A percentile compares a stretch with the other conserved stretches of the same genome.
These are phyloP conservation scores for Gracilinanus agilis DNA, from an alignment of 2,113 vertebrate genomes.

Conservation along the genomic window DNA sequence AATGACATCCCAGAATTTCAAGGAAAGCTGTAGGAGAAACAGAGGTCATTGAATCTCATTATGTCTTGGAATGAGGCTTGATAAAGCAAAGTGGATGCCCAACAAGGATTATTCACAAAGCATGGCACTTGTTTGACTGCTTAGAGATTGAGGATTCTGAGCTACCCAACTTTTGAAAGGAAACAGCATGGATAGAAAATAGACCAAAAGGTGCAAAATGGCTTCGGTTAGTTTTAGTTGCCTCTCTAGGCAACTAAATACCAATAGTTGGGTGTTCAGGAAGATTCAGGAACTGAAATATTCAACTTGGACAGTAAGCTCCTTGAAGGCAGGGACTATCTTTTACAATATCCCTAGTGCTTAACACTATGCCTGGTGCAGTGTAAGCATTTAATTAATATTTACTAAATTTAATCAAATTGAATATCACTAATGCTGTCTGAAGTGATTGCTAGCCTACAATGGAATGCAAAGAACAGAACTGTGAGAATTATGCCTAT, in stretches of 20 bases:
- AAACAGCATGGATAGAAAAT: neutral
- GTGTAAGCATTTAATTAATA: neutral
- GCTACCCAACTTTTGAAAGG: neutral
- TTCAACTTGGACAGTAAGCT: neutral
- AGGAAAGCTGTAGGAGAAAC: neutral
- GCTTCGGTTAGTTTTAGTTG: neutral
- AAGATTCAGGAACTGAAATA: neutral
- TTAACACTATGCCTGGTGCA: neutral
- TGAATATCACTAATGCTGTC: neutral
- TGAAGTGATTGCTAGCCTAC: neutral
- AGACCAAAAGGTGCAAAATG: neutral
- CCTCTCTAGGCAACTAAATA: neutral
- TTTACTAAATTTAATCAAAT: neutral
- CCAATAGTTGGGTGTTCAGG: neutral
- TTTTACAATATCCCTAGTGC: neutral
- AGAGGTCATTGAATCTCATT: neutral
- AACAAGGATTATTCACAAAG: neutral
- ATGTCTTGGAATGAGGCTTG: neutral
- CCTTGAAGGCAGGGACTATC: neutral
- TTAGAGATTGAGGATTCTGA: too few relatives aligned
- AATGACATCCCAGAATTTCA: neutral
- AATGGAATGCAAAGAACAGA: neutral
- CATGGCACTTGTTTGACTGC: too few relatives aligned
- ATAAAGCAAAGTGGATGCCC: neutral
- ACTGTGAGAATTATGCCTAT: neutral